Evolutionary conservation across 2,113 vertebrate species (phyloP), one percentile per base, ranked within the genome.

Genomic region (Alosa alosa): DNA sequence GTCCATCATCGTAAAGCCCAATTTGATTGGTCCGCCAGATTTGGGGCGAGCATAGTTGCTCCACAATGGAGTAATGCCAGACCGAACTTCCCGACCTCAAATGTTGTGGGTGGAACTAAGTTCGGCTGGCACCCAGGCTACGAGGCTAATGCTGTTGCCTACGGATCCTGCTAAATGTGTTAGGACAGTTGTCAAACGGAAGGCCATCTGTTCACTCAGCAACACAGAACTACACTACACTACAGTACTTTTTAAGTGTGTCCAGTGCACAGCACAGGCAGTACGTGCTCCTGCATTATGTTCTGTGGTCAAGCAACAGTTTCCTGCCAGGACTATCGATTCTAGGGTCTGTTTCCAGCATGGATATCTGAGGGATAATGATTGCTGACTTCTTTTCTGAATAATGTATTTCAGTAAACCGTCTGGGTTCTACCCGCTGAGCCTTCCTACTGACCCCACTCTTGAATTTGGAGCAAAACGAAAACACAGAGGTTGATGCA

Each of bases 351-450:
- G 64, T 72, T 72, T 10, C 25, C 64, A 72, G n/a, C n/a, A 25
- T 72, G 25, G 9, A 72, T 10, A 72, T 36, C n/a, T 72, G n/a
- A n/a, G 22, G 20, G 22, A 64, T n/a, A 25, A 72, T 72, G 25
- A 6, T 25, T n/a, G 64, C n/a, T 2, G 25, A 31, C 25, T 25
- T 72, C 64, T 31, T 72, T 72, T 72, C 8, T n/a, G 25, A 72
- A 72, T 64, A 64, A 64, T 72, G 64, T n/a, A 31, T 72, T 52
- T 72, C 64, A 72, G 31, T 72, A 72, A 72, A 72, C n/a, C 22
- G 0, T n/a, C 57, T 72, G 64, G 25, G 7, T 15, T 36, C 13
- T 39, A 11, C 10, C 31, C 13, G 15, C 36, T 31, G 25, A 39
- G 31, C 68, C 68, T 31, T 68, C n/a, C 25, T n/a, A n/a, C 57